These are phyloP conservation scores for Kryptolebias ocellatus DNA, from an alignment of 2,797 vertebrate genomes.

Conservation along the genomic window DNA sequence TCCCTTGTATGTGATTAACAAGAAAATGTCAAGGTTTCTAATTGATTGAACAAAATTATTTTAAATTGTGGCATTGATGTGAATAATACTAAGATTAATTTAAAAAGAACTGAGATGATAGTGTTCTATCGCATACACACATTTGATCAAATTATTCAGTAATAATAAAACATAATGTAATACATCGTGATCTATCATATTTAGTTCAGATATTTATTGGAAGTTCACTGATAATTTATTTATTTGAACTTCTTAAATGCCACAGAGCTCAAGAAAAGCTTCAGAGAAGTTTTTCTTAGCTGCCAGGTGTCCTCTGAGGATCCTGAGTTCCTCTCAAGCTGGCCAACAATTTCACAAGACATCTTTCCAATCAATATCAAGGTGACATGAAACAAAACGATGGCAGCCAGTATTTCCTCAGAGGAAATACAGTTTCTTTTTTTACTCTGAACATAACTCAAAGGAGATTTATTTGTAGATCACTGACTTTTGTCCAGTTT, in stretches of 20 bases:
- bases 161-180: slow-evolving; percentile 11
- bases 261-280: slow-evolving; percentile 20
- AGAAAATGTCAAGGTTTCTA: no score
- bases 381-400: slow-evolving; percentile 38
- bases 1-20: no score
- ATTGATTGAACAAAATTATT: no score
- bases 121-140: neutral
- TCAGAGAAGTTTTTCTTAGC: slow-evolving; percentile 24
- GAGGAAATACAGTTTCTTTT: slow-evolving; percentile 19
- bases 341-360: slow-evolving; percentile 38
- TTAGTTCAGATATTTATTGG: slow-evolving; percentile 3
- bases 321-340: slow-evolving; percentile 27
- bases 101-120: neutral
- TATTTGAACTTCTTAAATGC: slow-evolving; percentile 33
- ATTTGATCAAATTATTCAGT: slow-evolving; percentile 6
- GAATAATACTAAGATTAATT: neutral
- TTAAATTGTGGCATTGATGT: no score
- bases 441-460: slow-evolving; percentile 25
- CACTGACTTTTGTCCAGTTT: slow-evolving; percentile 34
- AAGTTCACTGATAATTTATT: slow-evolving; percentile 17
- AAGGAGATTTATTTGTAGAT: slow-evolving; percentile 29
- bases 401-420: slow-evolving; percentile 23
- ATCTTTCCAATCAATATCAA: slow-evolving; percentile 52
- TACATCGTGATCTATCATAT: neutral
- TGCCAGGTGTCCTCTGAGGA: slow-evolving; percentile 16